Percentiles rank a stretch among this genome's conserved stretches.
Evolutionary conservation across 2,113 vertebrate genomes (phyloP).

Genomic region (Sus scrofa): T2T-Sscrofa CM000812.6:144907001-144907500

Average conservation of each 20-base stretch:
- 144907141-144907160: conserved; percentile 67
- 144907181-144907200: conserved; percentile 64
- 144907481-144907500: conserved; percentile 35
- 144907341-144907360: neutral
- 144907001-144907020: conserved; percentile 3
- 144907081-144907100: neutral
- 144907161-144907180: conserved; percentile 62
- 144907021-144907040: neutral
- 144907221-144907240: conserved; percentile 46
- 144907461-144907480: neutral
- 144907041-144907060: conserved; percentile 7
- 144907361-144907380: neutral
- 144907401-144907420: neutral
- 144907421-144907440: neutral
- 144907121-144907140: conserved; percentile 47
- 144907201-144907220: conserved; percentile 13
- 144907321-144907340: neutral
- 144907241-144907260: neutral
- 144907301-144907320: neutral
- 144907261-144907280: neutral
- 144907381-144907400: neutral
- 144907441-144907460: neutral
- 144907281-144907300: conserved; percentile 51
- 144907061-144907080: conserved; percentile 23
- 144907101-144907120: conserved; percentile 38